These are phyloP conservation scores for Catharus ustulatus DNA, from an alignment of 2,797 vertebrate species.

Conservation along the genomic window DNA sequence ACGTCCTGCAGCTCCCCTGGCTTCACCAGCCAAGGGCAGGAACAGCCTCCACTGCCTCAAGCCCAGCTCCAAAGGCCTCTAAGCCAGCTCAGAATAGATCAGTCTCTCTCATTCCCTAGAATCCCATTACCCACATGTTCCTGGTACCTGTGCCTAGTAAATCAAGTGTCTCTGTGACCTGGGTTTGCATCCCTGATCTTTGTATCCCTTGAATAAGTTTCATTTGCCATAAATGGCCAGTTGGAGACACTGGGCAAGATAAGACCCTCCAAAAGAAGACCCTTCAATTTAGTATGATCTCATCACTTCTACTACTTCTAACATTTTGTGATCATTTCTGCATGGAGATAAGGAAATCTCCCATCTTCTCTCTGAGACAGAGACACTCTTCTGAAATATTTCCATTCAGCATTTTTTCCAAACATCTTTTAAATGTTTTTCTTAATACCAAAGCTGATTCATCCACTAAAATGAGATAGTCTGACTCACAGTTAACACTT, in stretches of 20 bases:
- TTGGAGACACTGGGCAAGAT: not conserved
- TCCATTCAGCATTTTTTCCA: slow-evolving; percentile 76
- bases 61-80: not conserved
- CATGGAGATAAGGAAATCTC: not conserved
- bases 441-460: slow-evolving; percentile 72
- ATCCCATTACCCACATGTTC: not conserved
- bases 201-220: not conserved
- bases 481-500: slow-evolving; percentile 75
- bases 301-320: slow-evolving; percentile 11
- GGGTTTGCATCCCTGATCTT: not conserved
- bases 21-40: not conserved
- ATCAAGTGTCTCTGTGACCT: not conserved
- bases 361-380: slow-evolving; percentile 4
- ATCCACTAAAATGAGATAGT: slow-evolving; percentile 51
- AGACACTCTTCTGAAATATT: slow-evolving; percentile 54
- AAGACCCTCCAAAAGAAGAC: not conserved
- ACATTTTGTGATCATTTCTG: not conserved
- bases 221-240: not conserved
- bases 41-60: not conserved
- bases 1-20: not conserved
- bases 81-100: not conserved
- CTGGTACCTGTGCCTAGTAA: not conserved
- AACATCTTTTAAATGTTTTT: slow-evolving; percentile 48
- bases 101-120: not conserved
- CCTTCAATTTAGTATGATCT: not conserved